Conservation (phyloP, 2,797 vertebrate genomes). For the Argentina silus region DNA sequence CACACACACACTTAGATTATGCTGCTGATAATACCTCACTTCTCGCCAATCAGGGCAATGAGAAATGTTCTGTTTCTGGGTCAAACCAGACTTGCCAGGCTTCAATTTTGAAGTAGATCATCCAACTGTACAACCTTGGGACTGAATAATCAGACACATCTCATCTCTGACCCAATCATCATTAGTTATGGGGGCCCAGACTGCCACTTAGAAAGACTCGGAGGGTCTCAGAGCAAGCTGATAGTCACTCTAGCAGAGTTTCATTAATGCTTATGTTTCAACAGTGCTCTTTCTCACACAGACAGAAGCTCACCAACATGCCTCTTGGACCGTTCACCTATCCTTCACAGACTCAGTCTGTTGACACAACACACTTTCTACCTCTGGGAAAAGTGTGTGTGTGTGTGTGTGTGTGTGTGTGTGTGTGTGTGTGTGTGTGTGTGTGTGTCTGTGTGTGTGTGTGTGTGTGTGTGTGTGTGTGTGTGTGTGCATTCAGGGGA, state of each 20-base stretch:
- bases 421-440: neutral
- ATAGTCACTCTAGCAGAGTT: neutral
- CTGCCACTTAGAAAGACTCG: neutral
- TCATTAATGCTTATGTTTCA: neutral
- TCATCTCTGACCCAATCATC: neutral
- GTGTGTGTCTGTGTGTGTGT: neutral
- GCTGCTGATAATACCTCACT: neutral
- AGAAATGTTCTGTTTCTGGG: neutral
- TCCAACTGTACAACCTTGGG: neutral
- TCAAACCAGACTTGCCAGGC: neutral
- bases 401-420: neutral
- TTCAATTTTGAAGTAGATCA: neutral
- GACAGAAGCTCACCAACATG: neutral
- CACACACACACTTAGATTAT: neutral
- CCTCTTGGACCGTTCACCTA: neutral
- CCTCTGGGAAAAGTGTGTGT: neutral
- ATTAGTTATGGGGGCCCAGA: neutral
- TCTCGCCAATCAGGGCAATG: neutral
- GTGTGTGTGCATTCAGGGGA: conserved; percentile 7
- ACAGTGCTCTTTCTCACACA: neutral
- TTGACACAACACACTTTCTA: conserved; percentile 19
- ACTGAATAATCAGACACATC: neutral
- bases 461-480: conserved; percentile 16
- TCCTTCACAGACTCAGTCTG: conserved; percentile 12
- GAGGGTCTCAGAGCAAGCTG: neutral